These are phyloP conservation scores for Chiroxiphia lanceolata DNA, from an alignment of 2,797 vertebrate species.

Conservation along the genomic window DNA sequence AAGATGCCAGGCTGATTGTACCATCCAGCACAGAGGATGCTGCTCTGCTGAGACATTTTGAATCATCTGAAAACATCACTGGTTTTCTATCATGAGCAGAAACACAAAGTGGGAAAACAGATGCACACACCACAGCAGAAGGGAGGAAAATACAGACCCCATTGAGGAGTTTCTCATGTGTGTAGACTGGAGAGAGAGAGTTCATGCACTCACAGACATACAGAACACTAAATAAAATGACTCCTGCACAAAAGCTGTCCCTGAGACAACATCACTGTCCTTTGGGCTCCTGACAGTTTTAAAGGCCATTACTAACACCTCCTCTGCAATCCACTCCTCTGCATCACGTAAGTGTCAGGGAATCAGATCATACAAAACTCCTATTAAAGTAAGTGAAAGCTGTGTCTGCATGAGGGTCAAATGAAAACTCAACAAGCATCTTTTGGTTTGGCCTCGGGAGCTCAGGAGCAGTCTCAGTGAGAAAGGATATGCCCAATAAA, in stretches of 20 bases:
- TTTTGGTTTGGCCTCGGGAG: neutral
- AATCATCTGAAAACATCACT: neutral
- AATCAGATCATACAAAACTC: neutral
- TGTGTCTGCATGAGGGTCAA: neutral
- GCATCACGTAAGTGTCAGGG: neutral
- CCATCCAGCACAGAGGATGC: neutral
- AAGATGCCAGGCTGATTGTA: neutral
- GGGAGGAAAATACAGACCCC: neutral
- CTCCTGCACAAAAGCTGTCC: neutral
- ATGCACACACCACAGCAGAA: neutral
- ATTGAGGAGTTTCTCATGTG: neutral
- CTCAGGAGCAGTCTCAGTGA: neutral
- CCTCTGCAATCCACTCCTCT: neutral
- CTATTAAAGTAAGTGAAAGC: neutral
- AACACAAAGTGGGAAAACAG: neutral
- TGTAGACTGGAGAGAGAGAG: neutral
- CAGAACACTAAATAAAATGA: neutral
- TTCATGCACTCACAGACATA: neutral
- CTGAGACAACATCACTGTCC: neutral
- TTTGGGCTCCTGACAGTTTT: neutral
- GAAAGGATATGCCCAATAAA: neutral
- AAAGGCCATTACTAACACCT: conserved; percentile 21
- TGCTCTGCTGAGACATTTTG: neutral
- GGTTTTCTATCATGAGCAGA: neutral
- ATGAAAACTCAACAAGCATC: neutral